Percentiles rank a stretch among this genome's conserved stretches.
phyloP scores from a whole-genome alignment of 2,113 vertebrate genomes.

The Chiloscyllium plagiosum region DNA sequence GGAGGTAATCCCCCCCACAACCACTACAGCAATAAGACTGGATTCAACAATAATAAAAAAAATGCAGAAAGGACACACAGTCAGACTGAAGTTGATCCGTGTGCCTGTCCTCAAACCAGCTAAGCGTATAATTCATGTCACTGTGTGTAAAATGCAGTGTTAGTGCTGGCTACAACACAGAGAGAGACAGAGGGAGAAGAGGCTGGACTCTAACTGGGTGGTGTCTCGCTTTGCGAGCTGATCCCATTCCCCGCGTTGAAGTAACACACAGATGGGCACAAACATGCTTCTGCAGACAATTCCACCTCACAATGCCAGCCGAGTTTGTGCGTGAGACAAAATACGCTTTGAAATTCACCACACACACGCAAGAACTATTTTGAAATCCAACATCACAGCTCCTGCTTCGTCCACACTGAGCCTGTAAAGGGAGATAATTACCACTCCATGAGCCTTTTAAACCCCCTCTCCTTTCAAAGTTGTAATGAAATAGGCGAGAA shows the following conservation, averaged over 20 bases:
- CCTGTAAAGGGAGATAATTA: not conserved
- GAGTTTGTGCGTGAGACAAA: not conserved
- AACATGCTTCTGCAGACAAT: not conserved
- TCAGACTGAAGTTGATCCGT: not conserved
- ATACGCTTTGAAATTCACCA: not conserved
- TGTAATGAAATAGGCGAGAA: not conserved
- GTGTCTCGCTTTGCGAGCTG: not conserved
- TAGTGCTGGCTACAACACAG: not conserved
- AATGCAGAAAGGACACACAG: not conserved
- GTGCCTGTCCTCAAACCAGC: not conserved
- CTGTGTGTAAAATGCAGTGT: not conserved
- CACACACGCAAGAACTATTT: too few species aligned
- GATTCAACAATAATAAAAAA: too few species aligned
- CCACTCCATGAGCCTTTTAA: not conserved
- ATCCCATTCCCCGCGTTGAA: not conserved
- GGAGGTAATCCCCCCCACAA: not conserved
- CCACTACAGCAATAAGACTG: not conserved
- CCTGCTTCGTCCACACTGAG: not conserved
- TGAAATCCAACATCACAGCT: not conserved
- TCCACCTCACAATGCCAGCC: not conserved
- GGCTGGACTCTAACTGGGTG: slow-evolving; percentile 17
- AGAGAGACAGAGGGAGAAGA: too few species aligned
- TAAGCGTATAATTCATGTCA: not conserved
- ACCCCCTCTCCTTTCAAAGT: not conserved
- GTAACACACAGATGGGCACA: not conserved